phyloP scores from a whole-genome alignment of 2,797 vertebrate species.

The Delichon dasypus region DNA sequence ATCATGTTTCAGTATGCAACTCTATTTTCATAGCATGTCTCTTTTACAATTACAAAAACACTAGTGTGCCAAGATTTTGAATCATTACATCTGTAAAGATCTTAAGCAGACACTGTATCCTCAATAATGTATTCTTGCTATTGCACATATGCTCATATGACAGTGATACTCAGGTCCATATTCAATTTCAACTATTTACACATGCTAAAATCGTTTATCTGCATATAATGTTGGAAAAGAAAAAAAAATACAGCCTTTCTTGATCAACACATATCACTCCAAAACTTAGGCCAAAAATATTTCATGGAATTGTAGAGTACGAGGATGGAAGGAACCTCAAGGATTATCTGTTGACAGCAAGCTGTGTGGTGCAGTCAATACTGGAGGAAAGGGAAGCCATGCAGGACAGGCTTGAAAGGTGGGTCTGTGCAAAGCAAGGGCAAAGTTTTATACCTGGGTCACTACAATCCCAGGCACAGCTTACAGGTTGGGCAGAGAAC shows the following conservation, averaged over 20 bases:
- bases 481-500: neutral
- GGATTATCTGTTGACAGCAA: neutral
- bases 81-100: neutral
- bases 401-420: neutral
- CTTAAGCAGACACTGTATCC: neutral
- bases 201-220: conserved; percentile 36
- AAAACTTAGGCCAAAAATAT: neutral
- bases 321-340: neutral
- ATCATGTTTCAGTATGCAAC: conserved; percentile 30
- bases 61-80: conserved; percentile 31
- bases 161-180: neutral
- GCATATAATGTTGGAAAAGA: conserved; percentile 16
- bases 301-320: neutral
- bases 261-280: neutral
- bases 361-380: accelerated
- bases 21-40: conserved; percentile 7
- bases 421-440: neutral
- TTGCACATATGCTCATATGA: conserved; percentile 25
- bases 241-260: conserved; percentile 35
- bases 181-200: conserved; percentile 29
- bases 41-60: conserved; percentile 25
- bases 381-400: neutral
- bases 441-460: neutral
- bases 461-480: neutral
- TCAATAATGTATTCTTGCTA: neutral